A percentile compares a stretch with the other conserved stretches of the same genome.
Conservation (phyloP, 1,140 invertebrate species). For the Nasonia giraulti region DNA sequence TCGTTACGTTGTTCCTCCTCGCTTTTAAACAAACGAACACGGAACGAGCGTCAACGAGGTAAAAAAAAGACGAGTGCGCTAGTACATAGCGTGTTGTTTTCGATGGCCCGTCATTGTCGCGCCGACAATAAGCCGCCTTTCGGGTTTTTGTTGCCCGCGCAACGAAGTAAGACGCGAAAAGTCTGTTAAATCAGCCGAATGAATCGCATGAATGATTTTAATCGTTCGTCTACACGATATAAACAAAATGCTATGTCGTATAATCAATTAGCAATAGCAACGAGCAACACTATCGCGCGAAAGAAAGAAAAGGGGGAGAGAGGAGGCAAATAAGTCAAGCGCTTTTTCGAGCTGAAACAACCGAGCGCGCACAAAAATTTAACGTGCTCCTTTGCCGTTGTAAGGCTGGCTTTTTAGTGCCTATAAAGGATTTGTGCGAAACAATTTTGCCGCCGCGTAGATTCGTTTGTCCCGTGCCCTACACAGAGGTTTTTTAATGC, state of each 20-base stretch:
- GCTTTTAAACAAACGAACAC: slow-evolving; percentile 4
- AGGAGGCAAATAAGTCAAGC: too few relatives aligned
- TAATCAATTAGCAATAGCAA: too few relatives aligned
- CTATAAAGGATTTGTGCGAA: slow-evolving; percentile 68
- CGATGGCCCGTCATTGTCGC: slow-evolving; percentile 7
- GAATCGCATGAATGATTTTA: too few relatives aligned
- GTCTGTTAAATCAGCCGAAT: too few relatives aligned
- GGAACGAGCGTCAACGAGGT: background rate
- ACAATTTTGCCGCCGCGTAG: slow-evolving; percentile 61
- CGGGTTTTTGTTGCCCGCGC: background rate
- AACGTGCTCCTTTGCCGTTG: background rate
- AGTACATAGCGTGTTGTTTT: background rate
- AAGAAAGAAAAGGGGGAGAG: too few relatives aligned
- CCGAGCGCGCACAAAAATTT: background rate
- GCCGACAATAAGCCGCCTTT: background rate
- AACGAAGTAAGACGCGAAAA: too few relatives aligned
- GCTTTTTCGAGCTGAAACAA: background rate
- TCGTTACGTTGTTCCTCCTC: slow-evolving; percentile 28
- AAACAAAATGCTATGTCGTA: too few relatives aligned
- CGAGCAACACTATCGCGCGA: too few relatives aligned
- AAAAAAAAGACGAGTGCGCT: background rate
- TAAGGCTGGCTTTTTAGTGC: slow-evolving; percentile 46
- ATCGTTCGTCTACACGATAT: too few relatives aligned
- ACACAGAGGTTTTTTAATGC: slow-evolving; percentile 26
- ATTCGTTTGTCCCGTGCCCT: slow-evolving; percentile 52